Conservation (phyloP, 2,888 invertebrate genomes). For the Sisyra terminalis region DNA sequence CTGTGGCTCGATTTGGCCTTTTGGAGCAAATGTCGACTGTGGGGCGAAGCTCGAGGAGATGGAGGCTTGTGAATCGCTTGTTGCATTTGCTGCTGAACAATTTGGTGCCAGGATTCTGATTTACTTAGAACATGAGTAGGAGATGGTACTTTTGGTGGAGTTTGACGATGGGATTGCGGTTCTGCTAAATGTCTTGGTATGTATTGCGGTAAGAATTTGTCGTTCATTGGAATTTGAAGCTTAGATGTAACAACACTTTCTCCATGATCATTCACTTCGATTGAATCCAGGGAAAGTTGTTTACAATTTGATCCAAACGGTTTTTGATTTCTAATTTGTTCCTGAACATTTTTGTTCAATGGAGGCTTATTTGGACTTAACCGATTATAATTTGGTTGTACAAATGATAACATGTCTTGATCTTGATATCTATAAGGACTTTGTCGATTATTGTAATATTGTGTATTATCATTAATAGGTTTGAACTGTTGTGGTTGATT, state of each 20-base stretch:
- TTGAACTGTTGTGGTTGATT: background rate
- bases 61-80: conserved; percentile 19
- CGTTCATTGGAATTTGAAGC: conserved; percentile 23
- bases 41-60: conserved; percentile 26
- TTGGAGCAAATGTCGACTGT: conserved; percentile 24
- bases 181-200: too few species aligned
- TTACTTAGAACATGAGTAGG: conserved; percentile 29
- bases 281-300: conserved; percentile 17
- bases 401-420: too few species aligned
- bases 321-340: too few species aligned
- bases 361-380: too few species aligned
- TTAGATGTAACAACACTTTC: conserved; percentile 27
- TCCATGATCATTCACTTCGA: conserved; percentile 24
- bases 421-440: background rate
- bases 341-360: too few species aligned
- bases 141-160: background rate
- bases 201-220: conserved; percentile 11
- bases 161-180: conserved; percentile 9
- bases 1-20: conserved; percentile 62
- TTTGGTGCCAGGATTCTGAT: conserved; percentile 69
- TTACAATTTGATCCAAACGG: conserved; percentile 13
- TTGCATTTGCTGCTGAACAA: conserved; percentile 29
- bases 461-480: background rate
- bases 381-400: too few species aligned
- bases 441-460: background rate